Evolutionary conservation across 2,113 vertebrate genomes (phyloP), one percentile per base, ranked within the genome.

Genomic region (Columbina picui): DNA sequence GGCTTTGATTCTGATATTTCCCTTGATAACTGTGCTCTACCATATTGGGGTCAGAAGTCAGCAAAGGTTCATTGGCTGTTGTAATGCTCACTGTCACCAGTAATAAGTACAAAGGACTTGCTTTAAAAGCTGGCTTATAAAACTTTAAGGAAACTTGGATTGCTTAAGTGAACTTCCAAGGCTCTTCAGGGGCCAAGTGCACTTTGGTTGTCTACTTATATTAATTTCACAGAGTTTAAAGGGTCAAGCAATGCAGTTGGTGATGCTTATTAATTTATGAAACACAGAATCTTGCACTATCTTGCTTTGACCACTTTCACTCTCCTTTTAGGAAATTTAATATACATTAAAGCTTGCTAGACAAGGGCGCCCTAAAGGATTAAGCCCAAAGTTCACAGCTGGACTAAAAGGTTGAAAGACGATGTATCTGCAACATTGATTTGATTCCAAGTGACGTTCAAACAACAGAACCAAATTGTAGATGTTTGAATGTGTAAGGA

Each of bases 171-270:
- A 98, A 99, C 98, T 98, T 98, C 97, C 93, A 95, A 95, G 96
- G 98, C 98, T 98, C 97, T 98, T 97, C 94, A 94, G 97, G 98
- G 97, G 98, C 98, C 97, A 95, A 95, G 97, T 71, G 97, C 97
- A 73, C 97, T 98, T 98, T 98, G 97, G 98, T 99, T 99, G 99
- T 99, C 99, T 99, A 97, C 98, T 99, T 99, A 98, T 99, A 99
- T 99, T 99, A 99, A 99, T 99, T 99, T 99, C 99, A 99, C 97
- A 97, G 98, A 98, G 99, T 99, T 99, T 98, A 99, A 98, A 98
- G 99, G 98, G 99, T 99, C 99, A 98, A 98, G 98, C 98, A 98
- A 99, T 98, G 99, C 98, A 98, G 99, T 98, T 98, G 98, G 98
- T 97, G 98, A 98, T 98, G 98, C 97, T 99, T 99, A 98, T 98